These are phyloP conservation scores for Harpalus rufipes DNA, from an alignment of 2,888 invertebrate genomes.

Conservation along the genomic window DNA sequence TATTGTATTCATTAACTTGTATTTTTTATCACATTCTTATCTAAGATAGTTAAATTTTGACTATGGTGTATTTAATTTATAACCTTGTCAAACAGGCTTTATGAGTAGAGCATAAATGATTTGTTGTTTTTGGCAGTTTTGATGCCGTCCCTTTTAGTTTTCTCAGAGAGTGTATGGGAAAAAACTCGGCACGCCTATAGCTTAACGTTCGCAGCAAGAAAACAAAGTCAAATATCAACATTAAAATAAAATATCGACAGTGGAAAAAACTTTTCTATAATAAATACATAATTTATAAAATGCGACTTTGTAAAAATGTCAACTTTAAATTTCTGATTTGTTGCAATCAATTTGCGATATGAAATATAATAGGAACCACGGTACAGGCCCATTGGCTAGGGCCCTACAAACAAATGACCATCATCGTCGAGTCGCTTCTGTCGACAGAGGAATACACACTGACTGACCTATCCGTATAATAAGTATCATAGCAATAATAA, in stretches of 20 bases:
- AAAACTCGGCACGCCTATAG: constrained; percentile 25
- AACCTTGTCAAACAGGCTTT: too few species aligned
- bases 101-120: not conserved
- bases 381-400: constrained; percentile 74
- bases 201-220: not conserved
- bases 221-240: constrained; percentile 40
- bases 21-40: too few species aligned
- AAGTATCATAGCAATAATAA: constrained; percentile 73
- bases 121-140: too few species aligned
- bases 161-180: not conserved
- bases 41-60: too few species aligned
- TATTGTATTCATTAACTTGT: too few species aligned
- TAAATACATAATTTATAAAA: constrained; percentile 62
- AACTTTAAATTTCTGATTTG: constrained; percentile 63
- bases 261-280: constrained; percentile 51
- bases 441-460: constrained; percentile 74
- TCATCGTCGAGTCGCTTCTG: constrained; percentile 51
- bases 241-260: constrained; percentile 48
- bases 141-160: not conserved
- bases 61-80: too few species aligned
- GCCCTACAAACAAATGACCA: constrained; percentile 65
- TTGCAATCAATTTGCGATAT: constrained; percentile 75
- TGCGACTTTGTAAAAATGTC: constrained; percentile 63
- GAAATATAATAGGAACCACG: constrained; percentile 78
- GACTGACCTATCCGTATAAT: constrained; percentile 74